Percentiles rank a stretch among this genome's conserved stretches.
phyloP scores from a whole-genome alignment of 1,140 invertebrate species.

The Drosophila lowei region DNA sequence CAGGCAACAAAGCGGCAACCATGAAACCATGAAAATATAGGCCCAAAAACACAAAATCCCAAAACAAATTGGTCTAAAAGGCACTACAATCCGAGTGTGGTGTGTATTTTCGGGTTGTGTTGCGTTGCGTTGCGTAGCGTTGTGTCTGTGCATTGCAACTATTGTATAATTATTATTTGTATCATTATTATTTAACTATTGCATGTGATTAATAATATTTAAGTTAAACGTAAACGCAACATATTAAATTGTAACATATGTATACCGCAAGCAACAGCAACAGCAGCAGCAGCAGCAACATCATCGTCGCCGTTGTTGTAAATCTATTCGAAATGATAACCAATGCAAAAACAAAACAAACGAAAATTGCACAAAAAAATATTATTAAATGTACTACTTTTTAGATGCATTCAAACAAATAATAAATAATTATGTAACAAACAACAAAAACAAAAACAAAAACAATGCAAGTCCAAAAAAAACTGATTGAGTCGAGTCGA shows the following conservation, averaged over 20 bases:
- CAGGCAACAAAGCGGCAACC: slow-evolving; percentile 16
- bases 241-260: slow-evolving; percentile 81
- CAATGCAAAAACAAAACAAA: slow-evolving; percentile 30
- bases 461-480: slow-evolving; percentile 42
- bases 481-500: slow-evolving; percentile 48
- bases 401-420: slow-evolving; percentile 70
- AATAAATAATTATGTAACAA: slow-evolving; percentile 75
- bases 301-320: slow-evolving; percentile 44
- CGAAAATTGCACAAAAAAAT: slow-evolving; percentile 63
- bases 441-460: slow-evolving; percentile 17
- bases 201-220: slow-evolving; percentile 82
- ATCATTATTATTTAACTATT: slow-evolving; percentile 80
- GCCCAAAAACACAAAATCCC: slow-evolving; percentile 10
- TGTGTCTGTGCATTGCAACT: slow-evolving; percentile 36
- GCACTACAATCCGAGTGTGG: slow-evolving; percentile 5
- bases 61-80: slow-evolving; percentile 48
- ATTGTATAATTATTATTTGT: slow-evolving; percentile 78
- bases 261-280: slow-evolving; percentile 58
- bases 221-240: slow-evolving; percentile 79
- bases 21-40: neutral
- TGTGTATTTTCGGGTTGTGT: slow-evolving; percentile 2
- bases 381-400: slow-evolving; percentile 72
- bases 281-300: slow-evolving; percentile 23
- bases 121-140: slow-evolving; percentile 19
- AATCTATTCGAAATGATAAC: slow-evolving; percentile 49